Evolutionary conservation across 2,797 vertebrate species (phyloP).

Genomic region (Hapalemur alaotrensis): DNA sequence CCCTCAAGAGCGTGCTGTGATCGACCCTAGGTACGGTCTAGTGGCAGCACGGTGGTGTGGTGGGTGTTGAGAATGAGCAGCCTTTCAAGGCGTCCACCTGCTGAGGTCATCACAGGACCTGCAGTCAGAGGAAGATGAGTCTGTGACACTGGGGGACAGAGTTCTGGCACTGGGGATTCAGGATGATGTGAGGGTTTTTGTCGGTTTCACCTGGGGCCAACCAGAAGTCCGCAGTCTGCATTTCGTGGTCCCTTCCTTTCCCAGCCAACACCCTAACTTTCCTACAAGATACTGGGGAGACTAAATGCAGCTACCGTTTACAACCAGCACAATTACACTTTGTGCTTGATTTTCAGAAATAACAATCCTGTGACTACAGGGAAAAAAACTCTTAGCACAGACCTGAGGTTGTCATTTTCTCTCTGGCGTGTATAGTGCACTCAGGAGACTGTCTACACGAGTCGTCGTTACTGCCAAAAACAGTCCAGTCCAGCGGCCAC

Average conservation of each 20-base stretch:
- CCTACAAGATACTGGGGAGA: neutral
- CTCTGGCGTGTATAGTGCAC: neutral
- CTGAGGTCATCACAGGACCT: neutral
- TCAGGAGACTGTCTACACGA: neutral
- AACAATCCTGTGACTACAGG: too few species aligned
- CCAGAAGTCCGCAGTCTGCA: too few species aligned
- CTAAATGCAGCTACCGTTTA: neutral
- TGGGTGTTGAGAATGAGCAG: neutral
- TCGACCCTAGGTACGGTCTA: neutral
- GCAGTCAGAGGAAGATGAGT: neutral
- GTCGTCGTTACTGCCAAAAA: fast-evolving
- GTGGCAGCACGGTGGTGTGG: neutral
- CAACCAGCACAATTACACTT: neutral
- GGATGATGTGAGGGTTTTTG: fast-evolving
- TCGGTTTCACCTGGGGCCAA: neutral
- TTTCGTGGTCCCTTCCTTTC: neutral
- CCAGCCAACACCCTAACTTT: neutral
- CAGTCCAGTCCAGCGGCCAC: fast-evolving
- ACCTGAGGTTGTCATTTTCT: neutral
- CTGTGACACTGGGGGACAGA: fast-evolving
- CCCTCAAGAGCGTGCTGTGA: neutral
- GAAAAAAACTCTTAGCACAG: neutral
- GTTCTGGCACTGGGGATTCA: neutral
- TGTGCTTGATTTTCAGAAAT: neutral
- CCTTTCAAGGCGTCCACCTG: neutral